Conservation (phyloP, 1,140 invertebrate species). For the Drosophila ogumai region DNA sequence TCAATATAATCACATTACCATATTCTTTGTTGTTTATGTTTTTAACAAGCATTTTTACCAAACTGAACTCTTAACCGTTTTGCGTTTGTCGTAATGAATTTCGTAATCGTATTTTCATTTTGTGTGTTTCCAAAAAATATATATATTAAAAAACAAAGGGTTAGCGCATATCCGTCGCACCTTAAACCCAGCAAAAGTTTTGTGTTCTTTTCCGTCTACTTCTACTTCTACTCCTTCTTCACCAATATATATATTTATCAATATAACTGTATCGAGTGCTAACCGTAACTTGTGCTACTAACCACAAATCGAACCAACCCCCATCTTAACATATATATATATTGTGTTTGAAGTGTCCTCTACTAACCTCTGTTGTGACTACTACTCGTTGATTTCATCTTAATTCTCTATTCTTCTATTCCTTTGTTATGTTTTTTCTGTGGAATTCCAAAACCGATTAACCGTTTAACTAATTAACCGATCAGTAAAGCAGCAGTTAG, state of each 20-base stretch:
- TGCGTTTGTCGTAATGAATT: conserved; percentile 59
- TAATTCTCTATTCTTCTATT: conserved; percentile 34
- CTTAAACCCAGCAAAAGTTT: conserved; percentile 32
- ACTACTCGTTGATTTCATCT: conserved; percentile 58
- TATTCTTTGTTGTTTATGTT: conserved; percentile 64
- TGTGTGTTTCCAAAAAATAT: conserved; percentile 55
- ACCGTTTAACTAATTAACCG: conserved; percentile 25
- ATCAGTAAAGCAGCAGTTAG: conserved; percentile 52
- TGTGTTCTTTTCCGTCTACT: conserved; percentile 49
- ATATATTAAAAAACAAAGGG: conserved; percentile 19
- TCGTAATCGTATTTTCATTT: conserved; percentile 59
- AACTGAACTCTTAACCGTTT: conserved; percentile 52
- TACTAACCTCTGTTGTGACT: conserved; percentile 77
- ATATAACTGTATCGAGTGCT: conserved; percentile 73
- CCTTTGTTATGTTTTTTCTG: conserved; percentile 15
- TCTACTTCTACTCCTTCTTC: conserved; percentile 36
- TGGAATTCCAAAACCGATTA: conserved; percentile 17
- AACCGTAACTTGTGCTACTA: conserved; percentile 79
- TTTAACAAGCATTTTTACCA: conserved; percentile 64
- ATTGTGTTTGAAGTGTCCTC: conserved; percentile 77
- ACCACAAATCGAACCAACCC: conserved; percentile 46
- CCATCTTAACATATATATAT: conserved; percentile 56
- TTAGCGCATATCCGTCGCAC: conserved; percentile 55
- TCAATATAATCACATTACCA: conserved; percentile 65
- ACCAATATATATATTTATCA: conserved; percentile 48